A percentile compares a stretch with the other conserved stretches of the same genome.
Evolutionary conservation across 1,140 invertebrate species (phyloP).

Genomic region (Procambarus clarkii): DNA sequence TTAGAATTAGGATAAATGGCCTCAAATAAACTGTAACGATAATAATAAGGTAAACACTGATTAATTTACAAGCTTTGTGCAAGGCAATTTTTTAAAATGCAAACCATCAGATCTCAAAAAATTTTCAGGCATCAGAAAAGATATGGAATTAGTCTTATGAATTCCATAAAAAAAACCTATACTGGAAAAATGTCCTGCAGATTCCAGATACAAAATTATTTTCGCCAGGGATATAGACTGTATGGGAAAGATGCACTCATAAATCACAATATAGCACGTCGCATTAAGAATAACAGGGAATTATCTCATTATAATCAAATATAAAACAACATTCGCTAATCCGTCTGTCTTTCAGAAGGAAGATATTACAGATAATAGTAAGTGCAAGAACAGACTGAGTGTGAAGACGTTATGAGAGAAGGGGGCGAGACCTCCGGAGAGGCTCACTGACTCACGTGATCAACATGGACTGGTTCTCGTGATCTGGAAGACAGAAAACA

Average conservation of each 20-base stretch:
- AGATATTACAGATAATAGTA: background rate
- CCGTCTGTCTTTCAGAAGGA: too few relatives aligned
- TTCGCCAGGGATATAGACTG: background rate
- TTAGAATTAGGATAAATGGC: background rate
- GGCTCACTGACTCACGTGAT: conserved; percentile 73
- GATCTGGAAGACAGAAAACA: conserved; percentile 69
- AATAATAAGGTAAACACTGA: background rate
- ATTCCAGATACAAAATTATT: conserved; percentile 28
- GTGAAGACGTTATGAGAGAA: background rate
- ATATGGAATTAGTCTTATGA: conserved; percentile 43
- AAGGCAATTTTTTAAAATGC: background rate
- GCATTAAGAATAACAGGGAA: background rate
- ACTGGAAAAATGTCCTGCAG: conserved; percentile 36
- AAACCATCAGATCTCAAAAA: conserved; percentile 12
- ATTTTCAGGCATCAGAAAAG: conserved; percentile 7
- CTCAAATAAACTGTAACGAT: background rate
- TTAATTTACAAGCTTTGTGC: background rate
- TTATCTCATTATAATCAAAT: background rate
- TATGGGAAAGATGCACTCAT: background rate
- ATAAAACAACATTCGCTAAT: background rate
- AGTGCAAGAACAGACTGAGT: background rate
- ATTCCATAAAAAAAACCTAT: conserved; percentile 23
- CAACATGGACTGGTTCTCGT: conserved; percentile 75
- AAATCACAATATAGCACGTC: background rate
- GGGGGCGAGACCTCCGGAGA: background rate